Percentiles rank a stretch among this genome's conserved stretches.
phyloP scores from a whole-genome alignment of 2,888 invertebrate species.

The Limnephilus lunatus region DNA sequence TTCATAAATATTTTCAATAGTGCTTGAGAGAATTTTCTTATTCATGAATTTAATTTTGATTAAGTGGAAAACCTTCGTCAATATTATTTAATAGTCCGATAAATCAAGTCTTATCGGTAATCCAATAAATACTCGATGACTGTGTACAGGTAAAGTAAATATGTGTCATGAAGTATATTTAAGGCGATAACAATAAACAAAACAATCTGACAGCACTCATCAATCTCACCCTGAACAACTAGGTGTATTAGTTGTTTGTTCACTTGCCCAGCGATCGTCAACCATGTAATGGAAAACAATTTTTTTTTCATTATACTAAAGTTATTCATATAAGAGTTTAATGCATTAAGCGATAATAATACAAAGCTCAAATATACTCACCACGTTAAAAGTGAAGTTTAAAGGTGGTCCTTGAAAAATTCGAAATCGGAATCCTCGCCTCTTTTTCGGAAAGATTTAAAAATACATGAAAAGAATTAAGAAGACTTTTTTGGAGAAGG shows the following conservation, averaged over 20 bases:
- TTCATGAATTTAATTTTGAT: background rate
- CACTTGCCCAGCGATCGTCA: background rate
- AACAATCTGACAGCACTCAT: background rate
- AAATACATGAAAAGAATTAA: too few species aligned
- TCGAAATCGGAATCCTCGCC: too few species aligned
- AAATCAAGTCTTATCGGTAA: background rate
- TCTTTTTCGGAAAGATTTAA: too few species aligned
- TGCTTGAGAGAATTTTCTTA: background rate
- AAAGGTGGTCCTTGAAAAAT: too few species aligned
- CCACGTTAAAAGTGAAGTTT: too few species aligned
- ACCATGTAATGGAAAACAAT: background rate
- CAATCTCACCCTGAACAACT: background rate
- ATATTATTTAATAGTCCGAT: background rate
- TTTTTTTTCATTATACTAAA: too few species aligned
- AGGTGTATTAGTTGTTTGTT: background rate
- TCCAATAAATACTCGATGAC: constrained; percentile 2
- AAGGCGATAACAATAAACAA: background rate
- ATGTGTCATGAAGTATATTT: background rate
- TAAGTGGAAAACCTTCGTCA: background rate
- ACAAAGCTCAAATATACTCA: too few species aligned
- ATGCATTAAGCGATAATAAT: too few species aligned
- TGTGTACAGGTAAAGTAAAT: background rate
- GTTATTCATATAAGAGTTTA: too few species aligned
- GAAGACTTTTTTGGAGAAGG: too few species aligned
- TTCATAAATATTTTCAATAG: background rate